Conservation (phyloP, 2,888 invertebrate genomes). For the Chalcis sispes region DNA sequence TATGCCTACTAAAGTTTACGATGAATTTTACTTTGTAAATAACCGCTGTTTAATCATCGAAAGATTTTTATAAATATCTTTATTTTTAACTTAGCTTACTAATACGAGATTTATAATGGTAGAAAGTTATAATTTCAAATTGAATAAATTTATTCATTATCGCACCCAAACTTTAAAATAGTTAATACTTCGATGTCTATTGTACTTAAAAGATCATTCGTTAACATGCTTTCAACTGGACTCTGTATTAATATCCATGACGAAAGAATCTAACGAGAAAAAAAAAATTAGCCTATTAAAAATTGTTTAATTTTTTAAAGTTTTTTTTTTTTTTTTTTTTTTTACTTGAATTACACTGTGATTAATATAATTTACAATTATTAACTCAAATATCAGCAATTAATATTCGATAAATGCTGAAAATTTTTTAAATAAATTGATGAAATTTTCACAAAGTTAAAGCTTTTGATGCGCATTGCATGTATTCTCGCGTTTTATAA, state of each 20-base stretch:
- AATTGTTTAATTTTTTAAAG: no score
- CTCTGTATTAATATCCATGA: slow-evolving; percentile 39
- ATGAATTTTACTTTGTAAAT: slow-evolving; percentile 47
- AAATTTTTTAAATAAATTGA: no score
- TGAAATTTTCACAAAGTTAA: no score
- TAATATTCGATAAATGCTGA: no score
- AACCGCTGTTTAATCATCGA: slow-evolving; percentile 19
- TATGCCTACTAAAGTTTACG: slow-evolving; percentile 18
- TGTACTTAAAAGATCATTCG: slow-evolving; percentile 43
- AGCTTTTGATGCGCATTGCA: no score
- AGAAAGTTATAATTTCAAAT: neutral
- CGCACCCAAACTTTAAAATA: slow-evolving; percentile 40
- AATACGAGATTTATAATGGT: slow-evolving; percentile 1
- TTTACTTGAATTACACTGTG: slow-evolving; percentile 31
- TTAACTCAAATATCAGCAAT: no score
- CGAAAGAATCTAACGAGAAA: slow-evolving; percentile 22
- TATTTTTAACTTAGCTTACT: slow-evolving; percentile 1
- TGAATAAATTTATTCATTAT: slow-evolving; percentile 32
- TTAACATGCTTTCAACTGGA: slow-evolving; percentile 38
- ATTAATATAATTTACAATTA: slow-evolving; percentile 25
- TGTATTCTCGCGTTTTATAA: no score
- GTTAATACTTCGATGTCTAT: slow-evolving; percentile 16
- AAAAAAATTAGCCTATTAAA: neutral
- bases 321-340: no score
- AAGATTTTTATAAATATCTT: slow-evolving; percentile 24